These are phyloP conservation scores for Ectobius pallidus DNA, from an alignment of 2,888 invertebrate genomes.

Conservation along the genomic window DNA sequence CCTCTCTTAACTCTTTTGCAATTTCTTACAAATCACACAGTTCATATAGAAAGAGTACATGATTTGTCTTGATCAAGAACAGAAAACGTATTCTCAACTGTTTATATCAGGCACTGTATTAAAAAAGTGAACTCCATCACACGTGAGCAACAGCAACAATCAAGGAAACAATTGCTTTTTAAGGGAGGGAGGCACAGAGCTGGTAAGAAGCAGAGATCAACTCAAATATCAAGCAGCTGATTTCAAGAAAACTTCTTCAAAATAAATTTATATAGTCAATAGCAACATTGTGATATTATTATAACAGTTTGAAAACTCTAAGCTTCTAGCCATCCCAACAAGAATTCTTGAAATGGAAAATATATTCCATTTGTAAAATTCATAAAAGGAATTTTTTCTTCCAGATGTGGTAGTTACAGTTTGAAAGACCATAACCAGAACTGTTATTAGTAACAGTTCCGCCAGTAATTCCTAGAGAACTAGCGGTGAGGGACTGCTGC, in stretches of 20 bases:
- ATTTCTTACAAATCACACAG: too few relatives aligned
- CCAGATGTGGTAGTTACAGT: background rate
- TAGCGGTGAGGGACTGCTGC: constrained; percentile 7
- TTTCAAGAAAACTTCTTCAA: background rate
- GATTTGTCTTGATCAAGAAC: too few relatives aligned
- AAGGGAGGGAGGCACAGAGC: background rate
- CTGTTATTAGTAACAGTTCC: background rate
- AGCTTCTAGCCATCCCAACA: background rate
- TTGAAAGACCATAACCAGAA: background rate
- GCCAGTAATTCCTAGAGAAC: background rate
- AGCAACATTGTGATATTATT: background rate
- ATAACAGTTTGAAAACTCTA: background rate
- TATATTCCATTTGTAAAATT: background rate
- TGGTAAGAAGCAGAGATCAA: background rate
- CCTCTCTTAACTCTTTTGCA: too few relatives aligned
- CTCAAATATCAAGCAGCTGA: background rate
- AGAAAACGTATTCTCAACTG: too few relatives aligned
- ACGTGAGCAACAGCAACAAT: background rate
- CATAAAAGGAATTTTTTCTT: background rate
- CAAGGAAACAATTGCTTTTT: background rate
- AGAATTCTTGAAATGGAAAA: background rate
- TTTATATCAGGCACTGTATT: constrained; percentile 1
- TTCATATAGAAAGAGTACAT: too few relatives aligned
- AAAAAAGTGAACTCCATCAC: background rate
- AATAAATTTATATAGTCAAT: background rate